These are phyloP conservation scores for Tylochromis polylepis DNA, from an alignment of 2,113 vertebrate species.

Conservation along the genomic window DNA sequence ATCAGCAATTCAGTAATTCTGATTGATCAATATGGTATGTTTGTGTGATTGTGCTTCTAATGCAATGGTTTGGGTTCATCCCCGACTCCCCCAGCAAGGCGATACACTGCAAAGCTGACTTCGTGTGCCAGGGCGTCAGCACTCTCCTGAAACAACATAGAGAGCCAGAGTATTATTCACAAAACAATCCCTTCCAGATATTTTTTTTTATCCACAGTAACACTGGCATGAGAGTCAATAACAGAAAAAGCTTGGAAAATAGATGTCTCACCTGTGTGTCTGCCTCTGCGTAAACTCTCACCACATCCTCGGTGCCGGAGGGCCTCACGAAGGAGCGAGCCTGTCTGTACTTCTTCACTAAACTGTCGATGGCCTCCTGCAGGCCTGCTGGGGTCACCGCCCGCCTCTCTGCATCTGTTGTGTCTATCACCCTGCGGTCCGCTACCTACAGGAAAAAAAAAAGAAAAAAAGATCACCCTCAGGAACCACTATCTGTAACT, in stretches of 20 bases:
- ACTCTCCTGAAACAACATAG: constrained; percentile 75
- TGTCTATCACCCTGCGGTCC: constrained; percentile 85
- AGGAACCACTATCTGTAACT: background rate
- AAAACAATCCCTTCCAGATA: background rate
- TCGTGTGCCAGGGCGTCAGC: constrained; percentile 84
- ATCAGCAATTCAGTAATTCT: background rate
- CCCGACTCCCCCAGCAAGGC: constrained; percentile 84
- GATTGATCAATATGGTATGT: background rate
- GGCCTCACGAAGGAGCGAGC: constrained; percentile 91
- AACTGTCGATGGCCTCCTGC: constrained; percentile 80
- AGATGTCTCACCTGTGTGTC: constrained; percentile 83
- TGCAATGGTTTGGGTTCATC: constrained; percentile 75
- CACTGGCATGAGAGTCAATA: background rate
- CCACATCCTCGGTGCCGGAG: constrained; percentile 90
- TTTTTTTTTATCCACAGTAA: background rate
- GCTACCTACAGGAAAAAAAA: constrained; percentile 71
- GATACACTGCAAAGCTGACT: constrained; percentile 86
- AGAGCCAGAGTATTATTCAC: background rate
- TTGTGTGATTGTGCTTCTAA: background rate
- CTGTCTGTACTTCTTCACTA: constrained; percentile 77
- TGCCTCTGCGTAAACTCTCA: constrained; percentile 90
- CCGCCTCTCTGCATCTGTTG: constrained; percentile 83
- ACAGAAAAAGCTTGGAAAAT: background rate
- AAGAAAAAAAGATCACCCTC: background rate
- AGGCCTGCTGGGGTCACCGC: constrained; percentile 80